Evolutionary conservation across 2,113 vertebrate species (phyloP).

Genomic region (Anser cygnoides): DNA sequence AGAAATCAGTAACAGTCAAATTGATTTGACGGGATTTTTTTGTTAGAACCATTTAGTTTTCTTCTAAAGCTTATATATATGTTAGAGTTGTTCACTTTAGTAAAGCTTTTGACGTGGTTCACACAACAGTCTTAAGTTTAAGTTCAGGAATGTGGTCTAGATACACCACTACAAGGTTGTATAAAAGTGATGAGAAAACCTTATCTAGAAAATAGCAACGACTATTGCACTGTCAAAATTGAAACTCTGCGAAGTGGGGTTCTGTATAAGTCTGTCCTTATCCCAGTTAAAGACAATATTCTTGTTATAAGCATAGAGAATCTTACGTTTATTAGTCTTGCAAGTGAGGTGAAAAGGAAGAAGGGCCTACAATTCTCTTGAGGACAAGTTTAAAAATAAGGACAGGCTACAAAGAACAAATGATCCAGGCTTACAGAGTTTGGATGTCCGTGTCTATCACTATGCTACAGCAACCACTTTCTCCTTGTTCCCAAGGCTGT

Average conservation of each 20-base stretch:
- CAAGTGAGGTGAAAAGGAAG: neutral
- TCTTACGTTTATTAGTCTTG: neutral
- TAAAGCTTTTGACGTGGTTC: neutral
- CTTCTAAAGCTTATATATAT: neutral
- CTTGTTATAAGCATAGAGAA: neutral
- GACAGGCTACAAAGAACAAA: neutral
- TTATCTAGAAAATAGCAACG: neutral
- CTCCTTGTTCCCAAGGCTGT: rapidly evolving
- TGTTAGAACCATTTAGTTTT: neutral
- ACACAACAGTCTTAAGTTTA: neutral
- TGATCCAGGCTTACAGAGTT: too few species aligned
- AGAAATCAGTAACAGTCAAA: neutral
- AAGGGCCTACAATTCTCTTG: neutral
- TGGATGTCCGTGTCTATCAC: neutral
- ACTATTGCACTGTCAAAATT: neutral
- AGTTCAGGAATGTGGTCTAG: neutral
- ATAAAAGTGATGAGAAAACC: neutral
- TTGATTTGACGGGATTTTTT: neutral
- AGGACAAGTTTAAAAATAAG: neutral
- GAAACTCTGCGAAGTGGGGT: neutral
- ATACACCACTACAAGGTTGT: neutral
- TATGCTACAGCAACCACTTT: neutral
- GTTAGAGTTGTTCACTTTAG: too few species aligned
- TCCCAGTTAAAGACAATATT: neutral
- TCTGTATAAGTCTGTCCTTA: neutral